phyloP scores from a whole-genome alignment of 2,888 invertebrate species.

The Molanna angustata region DNA sequence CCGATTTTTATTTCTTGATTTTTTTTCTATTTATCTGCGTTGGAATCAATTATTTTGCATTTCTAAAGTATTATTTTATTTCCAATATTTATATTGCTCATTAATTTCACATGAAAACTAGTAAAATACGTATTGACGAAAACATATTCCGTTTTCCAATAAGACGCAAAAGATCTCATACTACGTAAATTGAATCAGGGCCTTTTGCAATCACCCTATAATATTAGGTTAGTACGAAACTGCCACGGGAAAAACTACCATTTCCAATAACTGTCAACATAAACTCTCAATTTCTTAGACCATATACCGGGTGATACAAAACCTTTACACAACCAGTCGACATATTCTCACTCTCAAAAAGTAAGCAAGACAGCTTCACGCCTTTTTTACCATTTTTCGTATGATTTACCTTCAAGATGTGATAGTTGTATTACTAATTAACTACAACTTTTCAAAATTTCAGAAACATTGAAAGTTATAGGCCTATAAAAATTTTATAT shows the following conservation, averaged over 20 bases:
- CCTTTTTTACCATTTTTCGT: background rate
- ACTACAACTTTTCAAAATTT: no score
- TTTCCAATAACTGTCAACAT: slow-evolving; percentile 27
- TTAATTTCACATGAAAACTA: no score
- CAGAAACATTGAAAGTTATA: no score
- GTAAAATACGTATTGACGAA: background rate
- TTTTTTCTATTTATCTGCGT: no score
- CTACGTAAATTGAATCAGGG: slow-evolving; percentile 20
- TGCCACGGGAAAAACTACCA: slow-evolving; percentile 25
- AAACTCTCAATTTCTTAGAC: slow-evolving; percentile 29
- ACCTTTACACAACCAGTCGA: slow-evolving; percentile 17
- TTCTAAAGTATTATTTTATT: no score
- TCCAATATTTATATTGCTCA: no score
- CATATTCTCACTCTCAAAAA: slow-evolving; percentile 4
- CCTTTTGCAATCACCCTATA: slow-evolving; percentile 24
- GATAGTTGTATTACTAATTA: no score
- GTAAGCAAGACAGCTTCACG: slow-evolving; percentile 4
- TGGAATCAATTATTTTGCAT: no score
- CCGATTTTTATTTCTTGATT: no score
- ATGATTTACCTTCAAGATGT: no score
- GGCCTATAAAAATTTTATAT: no score
- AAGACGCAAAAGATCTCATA: background rate
- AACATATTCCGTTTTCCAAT: background rate
- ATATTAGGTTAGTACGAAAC: slow-evolving; percentile 21
- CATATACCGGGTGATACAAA: slow-evolving; percentile 27